phyloP scores from a whole-genome alignment of 2,113 vertebrate genomes.

The Chascanopsetta lugubris region DNA sequence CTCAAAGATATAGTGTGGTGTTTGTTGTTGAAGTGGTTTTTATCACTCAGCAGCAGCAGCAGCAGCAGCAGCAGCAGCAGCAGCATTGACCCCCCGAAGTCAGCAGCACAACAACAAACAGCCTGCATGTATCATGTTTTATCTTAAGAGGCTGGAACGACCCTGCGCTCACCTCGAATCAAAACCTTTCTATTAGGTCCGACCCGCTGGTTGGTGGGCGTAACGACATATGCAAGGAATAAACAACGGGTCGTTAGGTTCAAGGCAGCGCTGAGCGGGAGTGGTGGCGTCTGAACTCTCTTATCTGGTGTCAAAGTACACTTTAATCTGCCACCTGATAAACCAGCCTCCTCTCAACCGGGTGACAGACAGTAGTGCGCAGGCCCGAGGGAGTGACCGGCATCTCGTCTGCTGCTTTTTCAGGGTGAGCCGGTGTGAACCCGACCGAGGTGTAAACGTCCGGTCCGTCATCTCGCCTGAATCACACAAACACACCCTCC shows the following conservation, averaged over 20 bases:
- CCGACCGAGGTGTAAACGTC: slow-evolving; percentile 26
- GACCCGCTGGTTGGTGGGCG: not conserved
- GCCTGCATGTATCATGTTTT: not conserved
- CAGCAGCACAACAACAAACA: not conserved
- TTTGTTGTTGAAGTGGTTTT: slow-evolving; percentile 1
- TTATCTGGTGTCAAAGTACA: slow-evolving; percentile 68
- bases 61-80: too few relatives aligned
- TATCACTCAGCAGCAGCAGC: not conserved
- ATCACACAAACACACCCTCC: slow-evolving; percentile 37
- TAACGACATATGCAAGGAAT: not conserved
- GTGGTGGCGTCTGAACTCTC: slow-evolving; percentile 19
- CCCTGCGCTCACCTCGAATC: not conserved
- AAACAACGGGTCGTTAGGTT: slow-evolving; percentile 23
- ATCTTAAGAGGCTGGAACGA: not conserved
- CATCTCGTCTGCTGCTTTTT: not conserved
- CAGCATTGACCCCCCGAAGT: not conserved
- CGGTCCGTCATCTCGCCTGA: slow-evolving; percentile 23
- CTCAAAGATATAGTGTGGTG: not conserved
- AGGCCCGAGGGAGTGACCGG: not conserved
- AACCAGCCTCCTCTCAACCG: not conserved
- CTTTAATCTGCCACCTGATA: slow-evolving; percentile 15
- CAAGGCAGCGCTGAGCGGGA: not conserved
- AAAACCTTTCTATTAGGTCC: not conserved
- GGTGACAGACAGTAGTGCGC: slow-evolving; percentile 22
- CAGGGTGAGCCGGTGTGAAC: slow-evolving; percentile 10